Percentiles rank a stretch among this genome's conserved stretches.
These are phyloP conservation scores for Panagrolaimus sp. DNA, from an alignment of 1,140 invertebrate species.

Conservation along the genomic window DNA sequence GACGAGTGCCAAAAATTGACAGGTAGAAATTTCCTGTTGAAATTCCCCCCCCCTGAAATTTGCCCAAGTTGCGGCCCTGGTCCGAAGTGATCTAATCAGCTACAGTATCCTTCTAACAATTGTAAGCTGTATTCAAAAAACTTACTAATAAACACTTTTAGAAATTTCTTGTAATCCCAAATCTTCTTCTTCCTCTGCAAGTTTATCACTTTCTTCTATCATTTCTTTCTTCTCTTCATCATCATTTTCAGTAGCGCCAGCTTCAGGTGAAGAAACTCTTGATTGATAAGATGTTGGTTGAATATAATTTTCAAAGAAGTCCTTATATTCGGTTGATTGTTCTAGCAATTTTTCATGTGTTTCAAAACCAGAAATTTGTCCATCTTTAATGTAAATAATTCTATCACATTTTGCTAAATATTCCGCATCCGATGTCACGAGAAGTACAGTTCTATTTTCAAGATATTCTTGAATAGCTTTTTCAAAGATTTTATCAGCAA, in stretches of 20 bases:
- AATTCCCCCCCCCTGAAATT: too few species aligned
- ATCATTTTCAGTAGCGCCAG: conserved; percentile 26
- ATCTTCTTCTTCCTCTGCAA: conserved; percentile 46
- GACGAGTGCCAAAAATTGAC: too few species aligned
- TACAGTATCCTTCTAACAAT: too few species aligned
- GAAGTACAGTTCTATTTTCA: conserved; percentile 43
- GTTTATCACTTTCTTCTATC: conserved; percentile 17
- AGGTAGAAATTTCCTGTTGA: too few species aligned
- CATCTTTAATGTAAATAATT: conserved; percentile 62
- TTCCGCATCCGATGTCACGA: conserved; percentile 55
- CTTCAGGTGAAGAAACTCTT: conserved; percentile 24
- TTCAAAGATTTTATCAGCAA: conserved; percentile 66
- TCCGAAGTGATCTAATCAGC: too few species aligned
- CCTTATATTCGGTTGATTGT: conserved; percentile 60
- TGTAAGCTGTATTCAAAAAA: neutral
- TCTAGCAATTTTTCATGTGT: conserved; percentile 60
- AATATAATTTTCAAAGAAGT: conserved; percentile 58
- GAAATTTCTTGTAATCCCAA: conserved; percentile 33
- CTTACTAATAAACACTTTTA: conserved; percentile 32
- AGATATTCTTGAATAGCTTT: conserved; percentile 61
- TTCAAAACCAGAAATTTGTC: conserved; percentile 60
- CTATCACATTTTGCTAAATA: conserved; percentile 62
- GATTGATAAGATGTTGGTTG: neutral
- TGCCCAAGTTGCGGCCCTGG: too few species aligned
- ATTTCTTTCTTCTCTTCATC: conserved; percentile 16